phyloP scores from a whole-genome alignment of 1,140 invertebrate genomes.

The Drosophila asahinai region DNA sequence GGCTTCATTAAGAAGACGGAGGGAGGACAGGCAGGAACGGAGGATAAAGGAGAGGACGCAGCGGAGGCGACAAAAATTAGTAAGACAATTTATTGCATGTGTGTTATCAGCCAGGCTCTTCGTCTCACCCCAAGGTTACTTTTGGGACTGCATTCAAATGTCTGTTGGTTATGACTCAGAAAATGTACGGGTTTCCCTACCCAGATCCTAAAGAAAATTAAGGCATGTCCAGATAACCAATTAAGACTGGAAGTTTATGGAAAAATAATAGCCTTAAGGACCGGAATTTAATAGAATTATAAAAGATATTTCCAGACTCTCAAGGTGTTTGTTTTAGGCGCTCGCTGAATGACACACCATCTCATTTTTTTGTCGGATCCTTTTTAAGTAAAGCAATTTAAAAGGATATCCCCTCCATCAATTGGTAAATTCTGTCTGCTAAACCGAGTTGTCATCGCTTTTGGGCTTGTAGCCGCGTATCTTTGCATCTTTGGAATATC shows the following conservation, averaged over 20 bases:
- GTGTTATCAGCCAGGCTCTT: constrained; percentile 37
- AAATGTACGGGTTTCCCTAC: neutral
- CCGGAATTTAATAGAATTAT: neutral
- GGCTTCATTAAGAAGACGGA: constrained; percentile 56
- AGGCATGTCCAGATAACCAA: neutral
- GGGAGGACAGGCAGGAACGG: neutral
- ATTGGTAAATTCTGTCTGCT: constrained; percentile 27
- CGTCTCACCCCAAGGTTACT: constrained; percentile 13
- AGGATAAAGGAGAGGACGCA: constrained; percentile 34
- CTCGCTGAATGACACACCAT: neutral
- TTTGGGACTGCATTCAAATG: constrained; percentile 34
- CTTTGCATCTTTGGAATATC: constrained; percentile 21
- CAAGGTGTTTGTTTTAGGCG: neutral
- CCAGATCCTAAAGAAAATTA: neutral
- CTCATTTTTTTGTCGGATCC: neutral
- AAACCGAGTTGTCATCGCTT: constrained; percentile 38
- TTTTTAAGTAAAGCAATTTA: constrained; percentile 14
- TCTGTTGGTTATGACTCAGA: constrained; percentile 17
- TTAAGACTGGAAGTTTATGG: neutral
- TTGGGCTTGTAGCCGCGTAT: constrained; percentile 17
- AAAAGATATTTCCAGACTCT: neutral
- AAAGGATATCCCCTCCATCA: constrained; percentile 7
- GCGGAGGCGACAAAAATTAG: constrained; percentile 73
- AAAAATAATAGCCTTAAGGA: neutral
- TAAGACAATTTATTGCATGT: constrained; percentile 73